phyloP scores from a whole-genome alignment of 2,113 vertebrate species.

The Eurypyga helias region DNA sequence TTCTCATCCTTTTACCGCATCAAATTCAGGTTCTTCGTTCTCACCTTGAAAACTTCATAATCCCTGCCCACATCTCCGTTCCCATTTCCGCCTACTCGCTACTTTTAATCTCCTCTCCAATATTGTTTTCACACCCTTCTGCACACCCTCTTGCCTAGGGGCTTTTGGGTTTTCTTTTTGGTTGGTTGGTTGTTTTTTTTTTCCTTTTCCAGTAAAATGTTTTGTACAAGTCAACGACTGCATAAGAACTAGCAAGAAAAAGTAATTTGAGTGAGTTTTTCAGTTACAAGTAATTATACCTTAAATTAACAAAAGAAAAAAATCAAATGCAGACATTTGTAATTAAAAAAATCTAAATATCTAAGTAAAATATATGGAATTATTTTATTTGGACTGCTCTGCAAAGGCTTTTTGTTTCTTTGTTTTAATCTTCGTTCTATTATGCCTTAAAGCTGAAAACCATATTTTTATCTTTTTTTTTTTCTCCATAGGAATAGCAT shows the following conservation, averaged over 20 bases:
- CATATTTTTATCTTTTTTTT: not conserved
- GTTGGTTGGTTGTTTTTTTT: not conserved
- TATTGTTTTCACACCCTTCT: constrained; percentile 19
- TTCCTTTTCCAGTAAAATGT: not conserved
- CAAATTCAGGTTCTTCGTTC: not conserved
- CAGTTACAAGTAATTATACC: not conserved
- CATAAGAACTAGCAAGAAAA: not conserved
- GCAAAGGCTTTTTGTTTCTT: not conserved
- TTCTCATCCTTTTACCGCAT: not conserved
- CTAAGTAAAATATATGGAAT: not conserved
- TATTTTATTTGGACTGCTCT: not conserved
- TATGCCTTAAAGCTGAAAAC: not conserved
- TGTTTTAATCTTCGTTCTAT: not conserved
- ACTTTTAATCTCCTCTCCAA: not conserved
- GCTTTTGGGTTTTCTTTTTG: not conserved
- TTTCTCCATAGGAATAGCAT: not conserved
- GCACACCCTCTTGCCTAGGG: constrained; percentile 36
- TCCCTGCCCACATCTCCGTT: constrained; percentile 26
- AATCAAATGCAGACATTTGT: not conserved
- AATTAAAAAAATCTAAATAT: not conserved
- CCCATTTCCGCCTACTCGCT: constrained; percentile 27
- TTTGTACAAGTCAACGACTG: not conserved
- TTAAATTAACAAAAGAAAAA: not conserved
- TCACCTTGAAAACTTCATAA: not conserved
- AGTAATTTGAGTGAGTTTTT: not conserved